These are phyloP conservation scores for Agrochola macilenta DNA, from an alignment of 2,888 invertebrate genomes.

Conservation along the genomic window DNA sequence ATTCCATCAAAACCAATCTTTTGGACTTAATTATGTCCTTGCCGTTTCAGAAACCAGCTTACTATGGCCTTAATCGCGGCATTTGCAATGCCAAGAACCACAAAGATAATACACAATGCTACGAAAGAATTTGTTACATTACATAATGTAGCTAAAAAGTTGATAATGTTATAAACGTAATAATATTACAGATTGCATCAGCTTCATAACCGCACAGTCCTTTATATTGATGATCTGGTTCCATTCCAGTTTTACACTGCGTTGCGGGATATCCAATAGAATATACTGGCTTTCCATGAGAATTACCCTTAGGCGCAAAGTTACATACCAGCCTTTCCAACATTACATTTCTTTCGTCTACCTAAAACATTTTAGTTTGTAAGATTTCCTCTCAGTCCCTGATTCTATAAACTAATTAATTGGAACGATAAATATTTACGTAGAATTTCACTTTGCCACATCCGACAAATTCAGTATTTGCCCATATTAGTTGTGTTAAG, in stretches of 20 bases:
- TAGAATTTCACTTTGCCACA: slow-evolving; percentile 85
- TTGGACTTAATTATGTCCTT: too few species aligned
- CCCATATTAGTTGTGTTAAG: slow-evolving; percentile 87
- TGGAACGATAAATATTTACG: slow-evolving; percentile 71
- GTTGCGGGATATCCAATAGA: slow-evolving; percentile 81
- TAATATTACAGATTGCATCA: slow-evolving; percentile 49
- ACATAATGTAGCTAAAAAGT: neutral
- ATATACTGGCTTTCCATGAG: slow-evolving; percentile 81
- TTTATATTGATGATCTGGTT: slow-evolving; percentile 70
- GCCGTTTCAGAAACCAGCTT: neutral
- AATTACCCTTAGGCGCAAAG: slow-evolving; percentile 84
- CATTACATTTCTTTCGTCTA: slow-evolving; percentile 67
- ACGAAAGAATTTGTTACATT: neutral
- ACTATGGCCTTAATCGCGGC: neutral
- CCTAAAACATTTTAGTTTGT: slow-evolving; percentile 66
- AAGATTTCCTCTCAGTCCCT: slow-evolving; percentile 8
- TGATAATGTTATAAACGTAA: slow-evolving; percentile 5
- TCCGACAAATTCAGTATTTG: slow-evolving; percentile 81
- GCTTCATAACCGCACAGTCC: slow-evolving; percentile 74
- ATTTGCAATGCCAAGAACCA: neutral
- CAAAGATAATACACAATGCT: neutral
- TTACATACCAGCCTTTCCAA: slow-evolving; percentile 85
- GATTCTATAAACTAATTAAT: neutral
- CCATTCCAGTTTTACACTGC: slow-evolving; percentile 76
- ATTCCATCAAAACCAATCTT: neutral